Conservation (phyloP, 2,888 invertebrate genomes). For the Allolobophora icterica region DNA sequence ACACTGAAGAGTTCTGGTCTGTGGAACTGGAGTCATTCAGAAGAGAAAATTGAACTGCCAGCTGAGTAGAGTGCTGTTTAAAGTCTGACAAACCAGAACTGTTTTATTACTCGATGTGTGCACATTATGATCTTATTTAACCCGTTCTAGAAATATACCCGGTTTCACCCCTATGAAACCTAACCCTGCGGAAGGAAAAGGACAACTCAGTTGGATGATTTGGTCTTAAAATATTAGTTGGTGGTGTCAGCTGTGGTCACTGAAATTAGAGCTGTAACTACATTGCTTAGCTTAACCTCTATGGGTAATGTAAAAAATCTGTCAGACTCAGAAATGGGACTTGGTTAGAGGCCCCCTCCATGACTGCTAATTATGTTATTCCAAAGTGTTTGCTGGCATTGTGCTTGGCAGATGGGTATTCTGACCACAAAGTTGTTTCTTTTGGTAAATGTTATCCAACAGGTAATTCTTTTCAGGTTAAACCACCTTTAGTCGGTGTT, state of each 20-base stretch:
- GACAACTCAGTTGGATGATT: neutral
- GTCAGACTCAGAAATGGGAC: neutral
- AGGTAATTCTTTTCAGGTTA: neutral
- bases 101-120: neutral
- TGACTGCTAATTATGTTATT: neutral
- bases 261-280: neutral
- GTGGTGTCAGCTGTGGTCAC: neutral
- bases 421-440: neutral
- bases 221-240: neutral
- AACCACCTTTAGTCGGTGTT: neutral
- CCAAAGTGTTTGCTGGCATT: neutral
- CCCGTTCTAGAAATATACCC: neutral
- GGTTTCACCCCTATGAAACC: neutral
- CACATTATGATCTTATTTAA: neutral
- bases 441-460: neutral
- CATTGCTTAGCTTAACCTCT: neutral
- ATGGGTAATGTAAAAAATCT: neutral
- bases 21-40: neutral
- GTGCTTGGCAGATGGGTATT: neutral
- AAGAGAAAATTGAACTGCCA: neutral
- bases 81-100: neutral
- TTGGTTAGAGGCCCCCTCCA: neutral
- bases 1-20: neutral
- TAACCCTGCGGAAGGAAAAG: neutral
- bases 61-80: neutral